Percentiles rank a stretch among this genome's conserved stretches.
These are phyloP conservation scores for Lordiphosa andalusiaca DNA, from an alignment of 2,888 invertebrate species.

Conservation along the genomic window DNA sequence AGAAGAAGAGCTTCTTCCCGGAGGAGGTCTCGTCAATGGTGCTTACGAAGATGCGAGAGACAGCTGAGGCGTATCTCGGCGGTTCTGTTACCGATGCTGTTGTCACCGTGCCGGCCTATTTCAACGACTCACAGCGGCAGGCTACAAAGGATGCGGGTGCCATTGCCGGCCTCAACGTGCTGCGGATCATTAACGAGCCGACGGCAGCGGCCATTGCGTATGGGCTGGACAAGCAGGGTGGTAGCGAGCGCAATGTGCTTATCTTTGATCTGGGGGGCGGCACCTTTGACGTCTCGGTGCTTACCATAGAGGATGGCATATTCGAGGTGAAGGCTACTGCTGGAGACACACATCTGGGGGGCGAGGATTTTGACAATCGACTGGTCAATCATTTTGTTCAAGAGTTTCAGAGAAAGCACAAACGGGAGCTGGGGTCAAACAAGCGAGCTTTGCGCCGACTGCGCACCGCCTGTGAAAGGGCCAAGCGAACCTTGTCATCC, in stretches of 20 bases:
- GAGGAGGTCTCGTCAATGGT: conserved; percentile 97
- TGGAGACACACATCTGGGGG: conserved; percentile 78
- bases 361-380: conserved; percentile 85
- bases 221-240: conserved; percentile 91
- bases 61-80: conserved; percentile 86
- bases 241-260: conserved; percentile 89
- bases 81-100: conserved; percentile 86
- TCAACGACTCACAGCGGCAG: conserved; percentile 88
- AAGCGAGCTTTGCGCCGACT: conserved; percentile 93
- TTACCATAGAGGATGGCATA: conserved; percentile 95
- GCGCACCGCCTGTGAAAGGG: conserved; percentile 93
- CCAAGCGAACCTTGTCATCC: conserved; percentile 91
- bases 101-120: conserved; percentile 90
- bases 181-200: conserved; percentile 95
- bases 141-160: conserved; percentile 92
- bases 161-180: conserved; percentile 92
- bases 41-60: conserved; percentile 94
- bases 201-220: conserved; percentile 96
- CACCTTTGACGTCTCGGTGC: conserved; percentile 93
- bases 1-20: conserved; percentile 92
- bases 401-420: conserved; percentile 94
- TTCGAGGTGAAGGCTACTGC: conserved; percentile 96
- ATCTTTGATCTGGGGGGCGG: conserved; percentile 87
- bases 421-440: conserved; percentile 91
- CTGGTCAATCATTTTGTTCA: conserved; percentile 94